Percentiles rank a stretch among this genome's conserved stretches.
phyloP scores from a whole-genome alignment of 2,113 vertebrate species.

The Oryzias curvinotus region DNA sequence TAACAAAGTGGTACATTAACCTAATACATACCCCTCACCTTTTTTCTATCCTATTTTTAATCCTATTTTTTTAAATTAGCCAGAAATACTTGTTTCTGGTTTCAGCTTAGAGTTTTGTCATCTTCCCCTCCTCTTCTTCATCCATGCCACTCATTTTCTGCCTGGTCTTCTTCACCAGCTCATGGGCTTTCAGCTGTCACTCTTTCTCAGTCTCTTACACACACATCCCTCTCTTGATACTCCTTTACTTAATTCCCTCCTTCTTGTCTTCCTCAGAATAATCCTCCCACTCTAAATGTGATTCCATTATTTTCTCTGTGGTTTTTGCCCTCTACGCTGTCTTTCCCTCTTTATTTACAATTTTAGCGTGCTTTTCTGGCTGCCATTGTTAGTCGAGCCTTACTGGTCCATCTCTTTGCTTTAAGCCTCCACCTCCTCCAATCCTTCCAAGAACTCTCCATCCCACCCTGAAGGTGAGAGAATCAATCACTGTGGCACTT shows the following conservation, averaged over 20 bases:
- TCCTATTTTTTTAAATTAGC: conserved; percentile 54
- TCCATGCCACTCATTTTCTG: conserved; percentile 9
- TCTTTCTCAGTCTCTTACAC: neutral
- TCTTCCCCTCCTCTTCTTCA: conserved; percentile 47
- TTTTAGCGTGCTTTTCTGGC: conserved; percentile 22
- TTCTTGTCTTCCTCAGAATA: conserved; percentile 29
- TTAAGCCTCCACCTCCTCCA: neutral
- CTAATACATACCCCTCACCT: conserved; percentile 8
- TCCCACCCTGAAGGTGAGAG: neutral
- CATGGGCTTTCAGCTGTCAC: conserved; percentile 7
- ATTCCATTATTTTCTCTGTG: conserved; percentile 20
- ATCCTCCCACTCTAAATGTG: conserved; percentile 43
- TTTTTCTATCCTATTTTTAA: conserved; percentile 18
- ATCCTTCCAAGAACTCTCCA: neutral
- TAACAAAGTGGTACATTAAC: neutral
- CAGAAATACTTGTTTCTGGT: conserved; percentile 57
- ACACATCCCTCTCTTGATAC: conserved; percentile 4
- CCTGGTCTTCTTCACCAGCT: conserved; percentile 19
- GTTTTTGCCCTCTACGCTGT: conserved; percentile 1
- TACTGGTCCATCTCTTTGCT: conserved; percentile 11
- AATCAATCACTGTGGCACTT: conserved; percentile 8
- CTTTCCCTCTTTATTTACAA: conserved; percentile 29
- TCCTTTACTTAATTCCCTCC: conserved; percentile 42
- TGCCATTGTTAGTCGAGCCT: conserved; percentile 28
- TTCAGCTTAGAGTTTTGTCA: conserved; percentile 49